Evolutionary conservation across 1,140 invertebrate species (phyloP).

Genomic region (Aphidius gifuensis): DNA sequence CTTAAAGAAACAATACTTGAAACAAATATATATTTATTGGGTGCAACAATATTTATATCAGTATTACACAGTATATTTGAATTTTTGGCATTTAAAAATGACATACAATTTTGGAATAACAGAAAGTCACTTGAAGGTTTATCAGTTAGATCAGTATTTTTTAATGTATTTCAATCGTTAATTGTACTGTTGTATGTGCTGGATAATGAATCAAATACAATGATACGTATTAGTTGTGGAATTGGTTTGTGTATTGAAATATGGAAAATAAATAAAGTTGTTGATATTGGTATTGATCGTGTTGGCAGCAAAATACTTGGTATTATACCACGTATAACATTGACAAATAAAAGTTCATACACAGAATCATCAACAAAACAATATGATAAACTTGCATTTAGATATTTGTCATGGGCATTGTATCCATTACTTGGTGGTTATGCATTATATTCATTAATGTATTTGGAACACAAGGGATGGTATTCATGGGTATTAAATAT

Average conservation of each 20-base stretch:
- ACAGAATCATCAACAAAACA: constrained; percentile 90
- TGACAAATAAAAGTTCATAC: constrained; percentile 95
- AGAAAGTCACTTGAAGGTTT: constrained; percentile 94
- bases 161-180: constrained; percentile 95
- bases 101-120: constrained; percentile 99
- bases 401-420: constrained; percentile 92
- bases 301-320: constrained; percentile 67
- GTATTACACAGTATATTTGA: constrained; percentile 97
- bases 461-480: constrained; percentile 98
- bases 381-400: constrained; percentile 95
- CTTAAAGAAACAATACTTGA: constrained; percentile 96
- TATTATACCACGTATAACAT: constrained; percentile 75
- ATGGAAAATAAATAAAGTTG: constrained; percentile 99
- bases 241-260: constrained; percentile 96
- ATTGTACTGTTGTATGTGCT: constrained; percentile 94
- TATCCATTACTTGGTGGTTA: constrained; percentile 92
- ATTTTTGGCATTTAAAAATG: constrained; percentile 98
- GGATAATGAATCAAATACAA: constrained; percentile 97
- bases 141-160: constrained; percentile 97
- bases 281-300: constrained; percentile 77
- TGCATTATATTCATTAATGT: constrained; percentile 93
- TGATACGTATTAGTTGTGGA: constrained; percentile 88
- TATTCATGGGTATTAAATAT: constrained; percentile 91
- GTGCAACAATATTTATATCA: constrained; percentile 87
- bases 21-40: constrained; percentile 94